phyloP scores from a whole-genome alignment of 2,888 invertebrate species.

The Lasioglossum lativentre region DNA sequence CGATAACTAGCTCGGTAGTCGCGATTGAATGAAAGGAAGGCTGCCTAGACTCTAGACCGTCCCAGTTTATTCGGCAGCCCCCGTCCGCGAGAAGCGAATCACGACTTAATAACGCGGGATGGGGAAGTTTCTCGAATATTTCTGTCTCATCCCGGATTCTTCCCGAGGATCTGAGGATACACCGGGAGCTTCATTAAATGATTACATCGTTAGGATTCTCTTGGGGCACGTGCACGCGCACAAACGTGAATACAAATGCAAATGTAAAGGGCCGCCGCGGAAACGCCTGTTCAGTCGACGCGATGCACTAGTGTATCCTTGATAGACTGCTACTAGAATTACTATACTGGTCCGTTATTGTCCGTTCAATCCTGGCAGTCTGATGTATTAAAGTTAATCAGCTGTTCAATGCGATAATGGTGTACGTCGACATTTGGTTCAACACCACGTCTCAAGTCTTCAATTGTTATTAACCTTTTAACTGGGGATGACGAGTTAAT shows the following conservation, averaged over 20 bases:
- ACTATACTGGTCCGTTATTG: background rate
- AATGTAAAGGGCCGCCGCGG: background rate
- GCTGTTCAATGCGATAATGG: no score
- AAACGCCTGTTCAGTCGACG: background rate
- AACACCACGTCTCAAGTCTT: no score
- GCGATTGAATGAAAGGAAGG: background rate
- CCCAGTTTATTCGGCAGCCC: conserved; percentile 40
- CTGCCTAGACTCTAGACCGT: background rate
- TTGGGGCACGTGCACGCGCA: conserved; percentile 47
- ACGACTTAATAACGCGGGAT: conserved; percentile 38
- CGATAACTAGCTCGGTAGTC: background rate
- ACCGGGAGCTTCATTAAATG: conserved; percentile 66
- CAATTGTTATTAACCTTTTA: no score
- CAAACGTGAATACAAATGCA: conserved; percentile 6
- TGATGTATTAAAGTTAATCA: background rate
- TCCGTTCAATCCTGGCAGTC: background rate
- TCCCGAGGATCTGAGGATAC: conserved; percentile 28
- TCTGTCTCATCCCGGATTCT: conserved; percentile 37
- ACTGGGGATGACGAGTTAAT: no score
- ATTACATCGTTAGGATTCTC: conserved; percentile 61
- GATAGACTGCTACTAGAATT: conserved; percentile 10
- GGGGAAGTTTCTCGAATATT: conserved; percentile 41
- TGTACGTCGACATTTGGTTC: no score
- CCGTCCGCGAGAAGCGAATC: conserved; percentile 45
- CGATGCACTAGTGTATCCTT: conserved; percentile 15